Evolutionary conservation across 2,797 vertebrate genomes (phyloP).

Genomic region (Acomys russatus): DNA sequence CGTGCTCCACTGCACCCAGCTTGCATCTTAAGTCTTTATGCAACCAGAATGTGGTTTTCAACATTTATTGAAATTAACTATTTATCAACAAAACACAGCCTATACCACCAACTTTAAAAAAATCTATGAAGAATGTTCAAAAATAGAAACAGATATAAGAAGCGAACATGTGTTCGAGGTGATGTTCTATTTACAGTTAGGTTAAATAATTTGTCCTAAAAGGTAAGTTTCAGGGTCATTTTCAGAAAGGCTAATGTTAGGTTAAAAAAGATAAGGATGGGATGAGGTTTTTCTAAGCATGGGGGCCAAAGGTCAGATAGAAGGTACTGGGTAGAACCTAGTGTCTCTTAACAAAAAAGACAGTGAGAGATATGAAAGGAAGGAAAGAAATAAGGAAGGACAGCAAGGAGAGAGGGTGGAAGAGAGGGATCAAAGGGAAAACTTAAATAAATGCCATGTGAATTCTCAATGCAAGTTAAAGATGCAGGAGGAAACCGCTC

Average conservation of each 20-base stretch:
- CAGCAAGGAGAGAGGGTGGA: neutral
- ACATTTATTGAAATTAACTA: neutral
- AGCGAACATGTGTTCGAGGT: neutral
- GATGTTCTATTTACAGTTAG: neutral
- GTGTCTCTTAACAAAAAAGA: neutral
- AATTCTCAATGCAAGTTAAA: neutral
- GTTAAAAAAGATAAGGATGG: neutral
- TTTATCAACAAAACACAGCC: neutral
- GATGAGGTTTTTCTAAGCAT: neutral
- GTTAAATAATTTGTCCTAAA: neutral
- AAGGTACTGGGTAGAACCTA: neutral
- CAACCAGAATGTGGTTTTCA: neutral
- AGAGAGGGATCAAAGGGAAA: neutral
- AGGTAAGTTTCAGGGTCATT: neutral
- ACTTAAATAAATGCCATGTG: neutral
- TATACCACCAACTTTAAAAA: neutral
- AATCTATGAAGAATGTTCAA: neutral
- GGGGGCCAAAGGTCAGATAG: fast-evolving
- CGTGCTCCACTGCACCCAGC: too few relatives aligned
- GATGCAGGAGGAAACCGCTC: neutral
- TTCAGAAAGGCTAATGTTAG: neutral
- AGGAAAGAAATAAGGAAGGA: neutral
- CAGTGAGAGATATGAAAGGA: neutral
- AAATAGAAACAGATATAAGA: neutral
- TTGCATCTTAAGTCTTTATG: neutral